Percentiles rank a stretch among this genome's conserved stretches.
Conservation (phyloP, 2,113 vertebrate species). For the Electrona antarctica region DNA sequence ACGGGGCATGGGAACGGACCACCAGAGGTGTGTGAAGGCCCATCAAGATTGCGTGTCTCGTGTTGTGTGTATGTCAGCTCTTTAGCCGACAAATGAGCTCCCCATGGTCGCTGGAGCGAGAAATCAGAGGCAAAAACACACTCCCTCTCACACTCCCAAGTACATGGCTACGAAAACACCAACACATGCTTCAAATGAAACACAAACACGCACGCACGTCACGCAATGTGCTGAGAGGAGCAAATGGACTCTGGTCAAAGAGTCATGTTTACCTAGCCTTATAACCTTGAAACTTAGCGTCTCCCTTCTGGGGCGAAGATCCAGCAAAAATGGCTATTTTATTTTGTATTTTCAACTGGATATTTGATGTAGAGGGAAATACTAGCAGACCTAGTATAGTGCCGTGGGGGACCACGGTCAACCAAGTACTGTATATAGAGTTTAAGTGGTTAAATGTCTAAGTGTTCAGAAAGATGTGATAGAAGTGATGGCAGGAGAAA, state of each 20-base stretch:
- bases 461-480: neutral
- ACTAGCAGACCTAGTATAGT: too few species aligned
- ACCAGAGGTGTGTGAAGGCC: neutral
- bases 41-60: neutral
- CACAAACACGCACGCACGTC: neutral
- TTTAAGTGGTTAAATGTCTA: neutral
- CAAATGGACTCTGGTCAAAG: neutral
- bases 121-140: neutral
- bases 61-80: conserved; percentile 5
- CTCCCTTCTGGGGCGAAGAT: too few species aligned
- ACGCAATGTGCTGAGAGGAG: neutral
- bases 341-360: too few species aligned
- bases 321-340: too few species aligned
- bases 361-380: too few species aligned
- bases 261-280: neutral
- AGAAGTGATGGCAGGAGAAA: conserved; percentile 6
- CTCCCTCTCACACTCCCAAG: neutral
- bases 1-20: neutral
- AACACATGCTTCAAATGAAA: neutral
- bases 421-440: too few species aligned
- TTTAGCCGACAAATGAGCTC: conserved; percentile 20
- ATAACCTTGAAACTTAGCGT: too few species aligned
- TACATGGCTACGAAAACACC: neutral
- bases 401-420: too few species aligned
- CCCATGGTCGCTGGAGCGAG: neutral